Base-by-base conservation (phyloP, 2,797 vertebrate species). In the Podargus strigoides region DNA sequence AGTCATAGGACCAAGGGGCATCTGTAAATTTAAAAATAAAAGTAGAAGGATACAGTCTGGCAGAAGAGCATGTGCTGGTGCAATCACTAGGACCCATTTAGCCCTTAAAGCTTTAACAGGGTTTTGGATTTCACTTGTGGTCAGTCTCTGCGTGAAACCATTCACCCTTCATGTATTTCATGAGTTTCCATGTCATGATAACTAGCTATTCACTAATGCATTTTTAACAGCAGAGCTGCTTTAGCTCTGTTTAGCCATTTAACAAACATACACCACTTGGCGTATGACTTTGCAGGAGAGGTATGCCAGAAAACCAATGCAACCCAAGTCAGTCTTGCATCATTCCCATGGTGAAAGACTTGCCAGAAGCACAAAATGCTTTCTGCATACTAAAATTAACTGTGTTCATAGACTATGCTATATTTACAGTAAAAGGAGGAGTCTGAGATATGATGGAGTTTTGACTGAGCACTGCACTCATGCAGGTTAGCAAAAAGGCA, bases 1-100 rank as follows among this genome's bases (percentile, higher is more conserved):
- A 99, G 79, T 97, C 94, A 1, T 91, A 64, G 58, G 98, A 98
- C 98, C 99, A 99, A 8, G 98, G 98, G 3, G 98, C 98, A 94
- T 99, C 99, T 99, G 94, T 37, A 94, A 47, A 62, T 73, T 79
- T n/a, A 37, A 62, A 77, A 79, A 26, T 4, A 6, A 28, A 69
- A 50, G 69, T 12, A 14, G 56, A 64, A 75, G 20, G 41, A 12
- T 30, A 8, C 5, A 28, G 15, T 28, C 17, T 59, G 28, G 26
- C 32, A 39, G 55, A 68, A 73, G 21, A 72, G 24, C 15, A 1
- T 6, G 27, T 46, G 10, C 39, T 70, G n/a, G 12, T 79, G 28
- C 22, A 22, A 4, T 44, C 27, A 14, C 15, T 2, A 11, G 46
- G 46, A 37, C 9, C 14, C 7, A 1, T 20, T 14, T 12, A 70